These are phyloP conservation scores for Callithrix jacchus DNA, from an alignment of 2,113 vertebrate species.

Conservation along the genomic window DNA sequence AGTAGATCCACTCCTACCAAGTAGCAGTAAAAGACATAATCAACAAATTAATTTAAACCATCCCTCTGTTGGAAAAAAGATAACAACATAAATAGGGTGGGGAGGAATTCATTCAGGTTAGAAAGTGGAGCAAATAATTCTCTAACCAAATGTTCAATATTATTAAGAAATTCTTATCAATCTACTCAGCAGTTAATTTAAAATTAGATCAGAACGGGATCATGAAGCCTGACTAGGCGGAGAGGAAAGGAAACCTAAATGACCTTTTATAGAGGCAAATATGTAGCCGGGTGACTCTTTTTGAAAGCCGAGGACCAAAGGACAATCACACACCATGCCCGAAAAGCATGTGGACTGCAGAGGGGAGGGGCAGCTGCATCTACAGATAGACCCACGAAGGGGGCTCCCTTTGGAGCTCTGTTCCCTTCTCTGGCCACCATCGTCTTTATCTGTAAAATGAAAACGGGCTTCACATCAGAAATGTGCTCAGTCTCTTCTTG, in stretches of 20 bases:
- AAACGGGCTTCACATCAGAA: not conserved
- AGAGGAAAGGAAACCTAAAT: not conserved
- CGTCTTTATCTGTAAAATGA: too few relatives aligned
- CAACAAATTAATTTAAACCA: not conserved
- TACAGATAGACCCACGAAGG: rapidly evolving
- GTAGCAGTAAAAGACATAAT: not conserved
- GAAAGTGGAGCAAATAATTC: conserved; percentile 6
- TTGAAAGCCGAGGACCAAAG: not conserved
- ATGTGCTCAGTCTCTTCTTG: not conserved
- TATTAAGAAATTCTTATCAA: conserved; percentile 24
- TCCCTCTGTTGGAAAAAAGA: not conserved
- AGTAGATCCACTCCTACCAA: not conserved
- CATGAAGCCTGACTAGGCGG: not conserved
- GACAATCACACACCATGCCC: not conserved
- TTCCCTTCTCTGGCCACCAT: too few relatives aligned
- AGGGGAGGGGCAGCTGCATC: not conserved
- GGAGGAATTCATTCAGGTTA: conserved; percentile 23
- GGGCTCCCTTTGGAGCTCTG: not conserved
- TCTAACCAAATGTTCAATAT: not conserved
- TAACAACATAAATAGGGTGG: not conserved
- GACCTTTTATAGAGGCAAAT: not conserved
- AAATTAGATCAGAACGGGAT: conserved; percentile 53
- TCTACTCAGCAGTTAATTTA: not conserved
- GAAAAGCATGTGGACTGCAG: rapidly evolving
- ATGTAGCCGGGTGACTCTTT: not conserved